A percentile compares a stretch with the other conserved stretches of the same genome.
phyloP scores from a whole-genome alignment of 2,797 vertebrate species.

The Nannoperca australis region DNA sequence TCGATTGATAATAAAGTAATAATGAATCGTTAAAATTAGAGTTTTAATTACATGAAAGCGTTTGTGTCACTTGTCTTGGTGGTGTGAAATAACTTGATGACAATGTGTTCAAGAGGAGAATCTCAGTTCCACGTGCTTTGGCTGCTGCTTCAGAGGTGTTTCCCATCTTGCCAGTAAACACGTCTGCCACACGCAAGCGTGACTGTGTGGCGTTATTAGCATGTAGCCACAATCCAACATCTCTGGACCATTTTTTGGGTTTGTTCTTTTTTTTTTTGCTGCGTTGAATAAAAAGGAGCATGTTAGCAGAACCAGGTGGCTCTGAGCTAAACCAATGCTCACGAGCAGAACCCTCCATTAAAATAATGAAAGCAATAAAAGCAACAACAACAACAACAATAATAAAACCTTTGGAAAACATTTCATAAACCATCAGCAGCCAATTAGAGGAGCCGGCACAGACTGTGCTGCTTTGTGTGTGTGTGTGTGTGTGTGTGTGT shows the following conservation, averaged over 20 bases:
- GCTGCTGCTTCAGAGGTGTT: constrained; percentile 15
- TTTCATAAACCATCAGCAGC: constrained; percentile 98
- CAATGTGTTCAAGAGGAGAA: constrained; percentile 2
- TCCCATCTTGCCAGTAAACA: constrained; percentile 12
- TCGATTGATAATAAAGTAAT: neutral
- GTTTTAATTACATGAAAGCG: constrained; percentile 34
- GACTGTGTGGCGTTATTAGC: constrained; percentile 45
- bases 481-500: constrained; percentile 61
- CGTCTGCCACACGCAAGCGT: constrained; percentile 4
- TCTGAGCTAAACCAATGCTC: constrained; percentile 74
- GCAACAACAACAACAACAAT: constrained; percentile 87
- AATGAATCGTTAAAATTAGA: constrained; percentile 27
- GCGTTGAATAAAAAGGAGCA: constrained; percentile 73
- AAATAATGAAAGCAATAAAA: constrained; percentile 90
- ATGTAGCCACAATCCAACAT: constrained; percentile 47
- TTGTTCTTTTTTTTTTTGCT: constrained; percentile 9
- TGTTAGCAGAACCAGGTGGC: constrained; percentile 74
- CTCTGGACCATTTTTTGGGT: constrained; percentile 31
- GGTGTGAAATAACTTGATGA: constrained; percentile 6
- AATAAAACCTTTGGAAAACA: constrained; percentile 94
- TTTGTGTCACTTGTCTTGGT: constrained; percentile 15
- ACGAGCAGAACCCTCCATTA: constrained; percentile 80
- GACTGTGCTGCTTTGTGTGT: constrained; percentile 87
- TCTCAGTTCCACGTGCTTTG: neutral
- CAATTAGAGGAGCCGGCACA: constrained; percentile 98